A percentile compares a stretch with the other conserved stretches of the same genome.
Conservation (phyloP, 1,140 invertebrate species). For the Penaeus indicus region DNA sequence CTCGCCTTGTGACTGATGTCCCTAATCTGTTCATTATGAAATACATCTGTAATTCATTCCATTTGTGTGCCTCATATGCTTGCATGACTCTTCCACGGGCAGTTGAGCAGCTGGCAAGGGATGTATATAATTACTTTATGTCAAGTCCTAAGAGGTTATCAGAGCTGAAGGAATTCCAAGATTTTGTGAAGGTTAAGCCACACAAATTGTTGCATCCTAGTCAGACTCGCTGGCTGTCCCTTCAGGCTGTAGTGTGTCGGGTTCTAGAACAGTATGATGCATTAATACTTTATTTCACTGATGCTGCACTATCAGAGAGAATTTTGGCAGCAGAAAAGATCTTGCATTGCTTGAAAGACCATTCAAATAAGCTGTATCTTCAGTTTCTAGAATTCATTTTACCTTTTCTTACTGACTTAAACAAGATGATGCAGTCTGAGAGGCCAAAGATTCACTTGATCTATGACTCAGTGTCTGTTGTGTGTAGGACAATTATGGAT, state of each 20-base stretch:
- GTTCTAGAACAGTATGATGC: slow-evolving; percentile 34
- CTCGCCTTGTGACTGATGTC: slow-evolving; percentile 43
- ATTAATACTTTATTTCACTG: slow-evolving; percentile 31
- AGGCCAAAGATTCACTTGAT: slow-evolving; percentile 25
- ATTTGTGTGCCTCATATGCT: slow-evolving; percentile 52
- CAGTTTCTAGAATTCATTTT: slow-evolving; percentile 4
- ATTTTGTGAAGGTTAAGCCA: slow-evolving; percentile 26
- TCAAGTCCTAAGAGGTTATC: too few species aligned
- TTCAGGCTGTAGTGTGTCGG: slow-evolving; percentile 11
- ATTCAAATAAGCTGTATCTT: slow-evolving; percentile 12
- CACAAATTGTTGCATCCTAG: slow-evolving; percentile 27
- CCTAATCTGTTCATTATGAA: slow-evolving; percentile 58
- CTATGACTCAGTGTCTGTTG: slow-evolving; percentile 18
- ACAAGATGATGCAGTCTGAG: slow-evolving; percentile 38
- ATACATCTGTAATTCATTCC: slow-evolving; percentile 66
- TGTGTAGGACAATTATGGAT: slow-evolving; percentile 23
- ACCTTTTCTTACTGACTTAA: slow-evolving; percentile 26
- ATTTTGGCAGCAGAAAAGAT: slow-evolving; percentile 18
- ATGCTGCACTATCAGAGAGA: slow-evolving; percentile 26
- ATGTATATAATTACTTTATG: slow-evolving; percentile 38
- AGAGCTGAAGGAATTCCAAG: slow-evolving; percentile 36
- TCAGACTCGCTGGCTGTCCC: slow-evolving; percentile 22
- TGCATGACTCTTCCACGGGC: slow-evolving; percentile 15
- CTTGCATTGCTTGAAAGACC: slow-evolving; percentile 7
- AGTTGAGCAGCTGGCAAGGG: slow-evolving; percentile 21